Evolutionary conservation across 2,797 vertebrate species (phyloP).

Genomic region (Nannoperca australis): DNA sequence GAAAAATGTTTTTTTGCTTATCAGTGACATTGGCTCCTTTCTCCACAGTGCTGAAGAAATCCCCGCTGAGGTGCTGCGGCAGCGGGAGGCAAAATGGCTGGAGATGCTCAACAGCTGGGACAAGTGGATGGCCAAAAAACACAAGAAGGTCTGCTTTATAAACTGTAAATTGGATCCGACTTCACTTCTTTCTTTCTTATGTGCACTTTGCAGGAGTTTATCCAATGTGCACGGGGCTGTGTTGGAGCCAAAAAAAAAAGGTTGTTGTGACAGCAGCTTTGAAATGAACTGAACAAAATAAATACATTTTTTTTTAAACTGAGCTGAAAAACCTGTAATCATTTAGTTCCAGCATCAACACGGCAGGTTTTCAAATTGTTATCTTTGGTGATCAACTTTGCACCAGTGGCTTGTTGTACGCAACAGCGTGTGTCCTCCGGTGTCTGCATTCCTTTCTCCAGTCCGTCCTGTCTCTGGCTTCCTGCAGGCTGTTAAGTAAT

Average conservation of each 20-base stretch:
- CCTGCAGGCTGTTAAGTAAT: not conserved
- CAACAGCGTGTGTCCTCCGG: not conserved
- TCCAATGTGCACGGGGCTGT: not conserved
- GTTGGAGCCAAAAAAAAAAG: not conserved
- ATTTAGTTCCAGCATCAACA: not conserved
- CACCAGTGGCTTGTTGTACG: not conserved
- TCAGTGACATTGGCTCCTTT: conserved; percentile 8
- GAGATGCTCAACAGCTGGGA: conserved; percentile 99
- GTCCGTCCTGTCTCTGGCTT: not conserved
- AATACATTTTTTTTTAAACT: no score
- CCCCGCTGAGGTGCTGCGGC: conserved; percentile 91
- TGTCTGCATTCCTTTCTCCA: not conserved
- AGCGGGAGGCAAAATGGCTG: conserved; percentile 96
- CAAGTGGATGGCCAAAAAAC: conserved; percentile 99
- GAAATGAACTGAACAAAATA: not conserved
- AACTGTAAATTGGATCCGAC: not conserved
- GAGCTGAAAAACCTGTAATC: not conserved
- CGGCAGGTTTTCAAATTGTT: not conserved
- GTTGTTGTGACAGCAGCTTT: not conserved
- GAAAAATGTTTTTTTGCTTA: not conserved
- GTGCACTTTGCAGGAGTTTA: not conserved
- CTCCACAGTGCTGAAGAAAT: conserved; percentile 87
- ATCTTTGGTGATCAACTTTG: not conserved
- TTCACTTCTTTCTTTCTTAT: not conserved
- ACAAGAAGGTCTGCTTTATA: conserved; percentile 90